A percentile compares a stretch with the other conserved stretches of the same genome.
These are phyloP conservation scores for Leptogaster cylindrica DNA, from an alignment of 2,888 invertebrate species.

Conservation along the genomic window DNA sequence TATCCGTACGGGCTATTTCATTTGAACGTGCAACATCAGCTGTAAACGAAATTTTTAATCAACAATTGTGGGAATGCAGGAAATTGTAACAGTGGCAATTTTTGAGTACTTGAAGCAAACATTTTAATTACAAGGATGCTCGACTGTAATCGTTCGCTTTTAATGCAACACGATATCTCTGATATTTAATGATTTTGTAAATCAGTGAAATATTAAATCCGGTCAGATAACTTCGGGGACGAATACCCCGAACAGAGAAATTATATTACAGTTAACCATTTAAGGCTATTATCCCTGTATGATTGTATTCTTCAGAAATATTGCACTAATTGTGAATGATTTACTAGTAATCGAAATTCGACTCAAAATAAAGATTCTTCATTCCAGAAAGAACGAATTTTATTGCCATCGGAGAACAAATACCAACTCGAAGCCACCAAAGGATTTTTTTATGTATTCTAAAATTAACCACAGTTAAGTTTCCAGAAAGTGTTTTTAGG, in stretches of 20 bases:
- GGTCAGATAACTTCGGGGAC: no score
- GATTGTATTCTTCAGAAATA: no score
- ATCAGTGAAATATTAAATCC: slow-evolving; percentile 32
- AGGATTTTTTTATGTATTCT: no score
- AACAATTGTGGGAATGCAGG: slow-evolving; percentile 2
- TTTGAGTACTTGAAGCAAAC: slow-evolving; percentile 29
- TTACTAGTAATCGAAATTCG: no score
- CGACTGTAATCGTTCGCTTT: background rate
- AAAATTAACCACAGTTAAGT: no score
- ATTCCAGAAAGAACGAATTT: no score
- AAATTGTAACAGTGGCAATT: slow-evolving; percentile 26
- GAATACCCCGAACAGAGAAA: background rate
- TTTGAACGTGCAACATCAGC: slow-evolving; percentile 38
- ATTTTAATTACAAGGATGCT: slow-evolving; percentile 23
- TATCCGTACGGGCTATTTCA: slow-evolving; percentile 33
- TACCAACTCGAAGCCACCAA: no score
- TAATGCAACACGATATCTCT: slow-evolving; percentile 21
- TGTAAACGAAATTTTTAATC: slow-evolving; percentile 37
- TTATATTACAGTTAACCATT: background rate
- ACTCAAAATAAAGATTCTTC: no score
- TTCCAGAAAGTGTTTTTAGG: no score
- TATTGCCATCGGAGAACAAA: no score
- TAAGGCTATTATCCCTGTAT: slow-evolving; percentile 12
- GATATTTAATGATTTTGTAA: slow-evolving; percentile 22
- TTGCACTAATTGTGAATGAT: no score